Percentiles rank a stretch among this genome's conserved stretches.
phyloP scores from a whole-genome alignment of 2,888 invertebrate species.

The Agonopterix heracliana region DNA sequence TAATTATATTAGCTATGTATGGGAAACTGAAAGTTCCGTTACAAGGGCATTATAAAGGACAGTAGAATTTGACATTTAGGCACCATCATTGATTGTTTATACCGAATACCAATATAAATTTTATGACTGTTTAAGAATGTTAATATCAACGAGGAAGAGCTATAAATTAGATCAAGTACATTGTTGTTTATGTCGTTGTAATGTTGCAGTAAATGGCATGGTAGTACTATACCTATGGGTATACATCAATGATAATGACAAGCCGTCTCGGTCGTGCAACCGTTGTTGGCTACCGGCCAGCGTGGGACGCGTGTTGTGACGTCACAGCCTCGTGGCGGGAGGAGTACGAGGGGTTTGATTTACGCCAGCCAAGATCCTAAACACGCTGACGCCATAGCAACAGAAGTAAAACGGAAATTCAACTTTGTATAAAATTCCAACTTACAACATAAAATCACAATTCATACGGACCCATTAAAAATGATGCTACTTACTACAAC shows the following conservation, averaged over 20 bases:
- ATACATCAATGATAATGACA: slow-evolving; percentile 43
- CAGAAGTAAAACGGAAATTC: slow-evolving; percentile 4
- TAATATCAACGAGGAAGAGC: slow-evolving; percentile 23
- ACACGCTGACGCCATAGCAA: slow-evolving; percentile 4
- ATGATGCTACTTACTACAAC: no score
- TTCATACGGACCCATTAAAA: no score
- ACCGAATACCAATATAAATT: no score
- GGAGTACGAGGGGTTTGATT: neutral
- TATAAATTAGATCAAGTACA: slow-evolving; percentile 29
- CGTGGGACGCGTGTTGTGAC: slow-evolving; percentile 34
- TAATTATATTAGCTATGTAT: neutral
- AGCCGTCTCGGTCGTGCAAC: slow-evolving; percentile 22
- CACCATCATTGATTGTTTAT: no score
- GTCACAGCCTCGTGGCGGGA: slow-evolving; percentile 15
- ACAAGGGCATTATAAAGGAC: no score
- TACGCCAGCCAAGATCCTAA: neutral
- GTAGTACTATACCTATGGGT: slow-evolving; percentile 11
- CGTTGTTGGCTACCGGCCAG: slow-evolving; percentile 43
- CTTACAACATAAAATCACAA: neutral
- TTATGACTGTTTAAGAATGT: no score
- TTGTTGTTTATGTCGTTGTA: slow-evolving; percentile 27
- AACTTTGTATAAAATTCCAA: neutral
- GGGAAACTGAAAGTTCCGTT: no score
- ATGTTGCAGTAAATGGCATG: slow-evolving; percentile 34
- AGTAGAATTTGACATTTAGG: no score